Percentiles rank a stretch among this genome's conserved stretches.
phyloP scores from a whole-genome alignment of 2,888 invertebrate species.

The Sabellastarte sp. region DNA sequence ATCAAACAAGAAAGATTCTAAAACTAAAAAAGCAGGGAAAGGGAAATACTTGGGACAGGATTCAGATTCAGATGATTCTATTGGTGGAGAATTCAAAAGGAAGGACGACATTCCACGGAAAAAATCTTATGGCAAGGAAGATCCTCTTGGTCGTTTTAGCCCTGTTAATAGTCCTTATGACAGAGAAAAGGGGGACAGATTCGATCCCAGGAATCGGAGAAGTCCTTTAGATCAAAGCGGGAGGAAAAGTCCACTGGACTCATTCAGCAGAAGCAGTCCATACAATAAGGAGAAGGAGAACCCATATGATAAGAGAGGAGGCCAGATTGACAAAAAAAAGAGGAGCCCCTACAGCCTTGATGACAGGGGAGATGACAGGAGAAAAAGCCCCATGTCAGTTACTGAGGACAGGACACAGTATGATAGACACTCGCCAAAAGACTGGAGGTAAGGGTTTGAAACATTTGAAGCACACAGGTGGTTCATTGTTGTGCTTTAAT shows the following conservation, averaged over 20 bases:
- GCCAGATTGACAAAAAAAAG: no score
- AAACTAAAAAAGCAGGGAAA: no score
- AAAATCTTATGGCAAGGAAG: not conserved
- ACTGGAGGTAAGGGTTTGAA: no score
- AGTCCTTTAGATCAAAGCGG: not conserved
- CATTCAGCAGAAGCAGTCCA: not conserved
- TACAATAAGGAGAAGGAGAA: not conserved
- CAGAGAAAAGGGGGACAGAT: not conserved
- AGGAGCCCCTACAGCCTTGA: no score
- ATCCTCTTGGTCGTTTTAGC: not conserved
- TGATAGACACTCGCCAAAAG: no score
- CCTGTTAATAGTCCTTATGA: not conserved
- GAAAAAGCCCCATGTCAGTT: no score
- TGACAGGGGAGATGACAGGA: no score
- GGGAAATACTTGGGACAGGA: no score
- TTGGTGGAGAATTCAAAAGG: not conserved
- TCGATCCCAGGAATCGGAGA: not conserved
- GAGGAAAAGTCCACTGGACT: not conserved
- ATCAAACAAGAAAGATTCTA: no score
- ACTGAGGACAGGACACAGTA: no score
- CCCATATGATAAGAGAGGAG: constrained; percentile 1
- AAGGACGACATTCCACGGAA: not conserved
- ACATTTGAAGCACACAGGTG: no score
- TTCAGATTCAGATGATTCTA: not conserved
- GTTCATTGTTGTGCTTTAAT: no score